Evolutionary conservation across 2,888 invertebrate species (phyloP), one percentile per base, ranked within the genome.

Genomic region (Cryptocheilus praepositus): DNA sequence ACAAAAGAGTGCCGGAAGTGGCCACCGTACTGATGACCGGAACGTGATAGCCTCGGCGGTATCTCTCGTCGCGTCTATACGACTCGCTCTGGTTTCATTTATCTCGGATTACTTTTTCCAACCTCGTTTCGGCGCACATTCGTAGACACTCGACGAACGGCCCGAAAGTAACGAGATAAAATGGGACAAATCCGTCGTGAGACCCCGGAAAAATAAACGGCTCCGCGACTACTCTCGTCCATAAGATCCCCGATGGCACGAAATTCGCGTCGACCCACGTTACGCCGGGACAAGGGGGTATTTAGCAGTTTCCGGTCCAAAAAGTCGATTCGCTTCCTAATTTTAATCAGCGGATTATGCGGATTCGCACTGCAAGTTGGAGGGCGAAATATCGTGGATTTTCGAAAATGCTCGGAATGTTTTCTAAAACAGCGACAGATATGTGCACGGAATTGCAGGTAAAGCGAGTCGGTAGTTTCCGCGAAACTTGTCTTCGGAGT

Each of bases 41-140:
- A 59, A 70, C 71, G 77, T 71, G 77, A 67, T 62, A 61, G 58
- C 63, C 59, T 57, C 52, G 28, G 51, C 60, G 44, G 44, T 21
- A 18, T 43, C 58, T 55, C 44, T n/a, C 64, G 43, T 28, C 36
- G 52, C 61, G 43, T 18, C 36, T 11, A 11, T 36, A 11, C 36
- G 36, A 7, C 43, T 22, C 53, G 51, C 58, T 54, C 63, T 25
- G 21, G 22, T 73, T 75, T 71, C 69, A 74, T 75, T 77, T 77
- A 71, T 79, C 75, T 45, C 54, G 67, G 67, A 77, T 76, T 73
- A 73, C 67, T 66, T 68, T 64, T 7, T 57, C 58, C 69, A 55
- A 57, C 67, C 67, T 25, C 49, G 56, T 58, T 53, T 45, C 43
- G 53, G n/a, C 51, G 59, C 46, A 28, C 61, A 54, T 60, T 67